These are phyloP conservation scores for Pyrrhura leucotis DNA, from an alignment of 2,797 vertebrate genomes.

Conservation along the genomic window DNA sequence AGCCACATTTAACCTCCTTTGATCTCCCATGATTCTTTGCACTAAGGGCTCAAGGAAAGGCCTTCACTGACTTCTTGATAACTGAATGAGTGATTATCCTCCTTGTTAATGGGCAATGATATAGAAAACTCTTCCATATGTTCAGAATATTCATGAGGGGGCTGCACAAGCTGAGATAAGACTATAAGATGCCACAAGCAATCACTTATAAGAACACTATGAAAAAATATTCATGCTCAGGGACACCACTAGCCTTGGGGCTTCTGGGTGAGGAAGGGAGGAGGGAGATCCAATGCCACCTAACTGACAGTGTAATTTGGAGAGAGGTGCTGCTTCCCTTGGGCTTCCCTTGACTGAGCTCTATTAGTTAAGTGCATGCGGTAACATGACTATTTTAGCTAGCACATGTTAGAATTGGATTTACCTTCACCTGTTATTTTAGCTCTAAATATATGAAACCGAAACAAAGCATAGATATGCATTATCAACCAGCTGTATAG, in stretches of 20 bases:
- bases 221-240: constrained; percentile 37
- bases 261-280: not conserved
- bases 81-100: constrained; percentile 99
- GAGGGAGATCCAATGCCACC: not conserved
- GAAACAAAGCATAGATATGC: not conserved
- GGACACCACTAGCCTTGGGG: not conserved
- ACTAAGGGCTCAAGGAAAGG: constrained; percentile 81
- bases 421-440: not conserved
- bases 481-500: not conserved
- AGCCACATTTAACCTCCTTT: constrained; percentile 81
- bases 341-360: not conserved
- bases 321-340: not conserved
- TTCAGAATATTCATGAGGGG: constrained; percentile 99
- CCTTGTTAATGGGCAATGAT: constrained; percentile 98
- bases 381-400: not conserved
- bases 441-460: not conserved
- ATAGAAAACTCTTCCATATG: constrained; percentile 91
- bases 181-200: constrained; percentile 79
- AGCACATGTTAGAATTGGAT: not conserved
- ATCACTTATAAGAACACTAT: constrained; percentile 73
- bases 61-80: constrained; percentile 94
- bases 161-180: constrained; percentile 96
- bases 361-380: not conserved
- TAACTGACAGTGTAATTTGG: not conserved
- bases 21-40: constrained; percentile 85